These are phyloP conservation scores for Torymus texanus DNA, from an alignment of 2,888 invertebrate species.

Conservation along the genomic window DNA sequence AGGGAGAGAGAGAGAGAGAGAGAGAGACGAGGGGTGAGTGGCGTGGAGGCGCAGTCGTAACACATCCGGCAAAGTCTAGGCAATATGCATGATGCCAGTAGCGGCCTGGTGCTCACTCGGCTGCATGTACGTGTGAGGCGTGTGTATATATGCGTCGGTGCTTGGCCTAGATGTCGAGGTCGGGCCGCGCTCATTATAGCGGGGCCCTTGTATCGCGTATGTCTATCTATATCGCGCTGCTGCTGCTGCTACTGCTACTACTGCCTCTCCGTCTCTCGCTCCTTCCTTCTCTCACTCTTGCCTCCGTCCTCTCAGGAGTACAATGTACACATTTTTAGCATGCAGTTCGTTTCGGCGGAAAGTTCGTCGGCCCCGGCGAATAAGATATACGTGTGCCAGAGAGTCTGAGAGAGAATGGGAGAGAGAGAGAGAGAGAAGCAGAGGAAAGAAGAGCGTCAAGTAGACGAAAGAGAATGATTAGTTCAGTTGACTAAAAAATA, in stretches of 20 bases:
- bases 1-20: constrained; percentile 21
- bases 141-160: constrained; percentile 63
- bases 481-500: no score
- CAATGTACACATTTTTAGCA: constrained; percentile 62
- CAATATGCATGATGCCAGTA: constrained; percentile 27
- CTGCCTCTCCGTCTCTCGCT: neutral
- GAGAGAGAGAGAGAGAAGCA: neutral
- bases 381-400: constrained; percentile 4
- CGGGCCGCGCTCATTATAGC: constrained; percentile 69
- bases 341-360: constrained; percentile 56
- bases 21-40: constrained; percentile 7
- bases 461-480: no score
- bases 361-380: constrained; percentile 34
- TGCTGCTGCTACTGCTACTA: no score
- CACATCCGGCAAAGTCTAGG: constrained; percentile 42
- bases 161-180: constrained; percentile 72
- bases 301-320: constrained; percentile 55
- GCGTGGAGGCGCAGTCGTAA: constrained; percentile 13
- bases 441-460: neutral
- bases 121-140: neutral
- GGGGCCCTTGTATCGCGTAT: constrained; percentile 65
- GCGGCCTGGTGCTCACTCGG: neutral
- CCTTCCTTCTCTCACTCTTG: neutral
- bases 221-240: constrained; percentile 60
- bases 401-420: neutral